A percentile compares a stretch with the other conserved stretches of the same genome.
phyloP scores from a whole-genome alignment of 2,113 vertebrate genomes.

The Prolemur simus region DNA sequence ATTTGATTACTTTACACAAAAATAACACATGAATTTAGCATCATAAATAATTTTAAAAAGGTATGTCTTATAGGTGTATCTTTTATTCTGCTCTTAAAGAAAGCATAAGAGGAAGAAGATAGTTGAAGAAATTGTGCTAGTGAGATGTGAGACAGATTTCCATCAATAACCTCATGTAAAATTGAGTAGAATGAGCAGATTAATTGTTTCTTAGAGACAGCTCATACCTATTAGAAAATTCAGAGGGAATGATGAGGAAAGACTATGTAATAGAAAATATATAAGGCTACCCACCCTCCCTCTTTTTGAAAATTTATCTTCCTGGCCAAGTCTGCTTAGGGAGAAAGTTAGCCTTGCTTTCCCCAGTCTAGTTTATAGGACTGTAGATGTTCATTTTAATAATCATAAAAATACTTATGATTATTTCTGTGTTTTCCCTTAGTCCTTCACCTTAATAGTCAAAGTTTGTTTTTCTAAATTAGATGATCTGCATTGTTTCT shows the following conservation, averaged over 20 bases:
- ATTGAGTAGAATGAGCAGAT: background rate
- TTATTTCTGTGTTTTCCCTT: background rate
- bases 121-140: background rate
- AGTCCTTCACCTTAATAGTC: background rate
- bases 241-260: background rate
- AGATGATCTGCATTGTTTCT: background rate
- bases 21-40: background rate
- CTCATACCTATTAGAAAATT: constrained; percentile 11
- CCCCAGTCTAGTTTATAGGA: background rate
- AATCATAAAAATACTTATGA: background rate
- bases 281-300: background rate
- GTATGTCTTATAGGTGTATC: background rate
- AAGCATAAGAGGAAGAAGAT: background rate
- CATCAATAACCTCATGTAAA: background rate
- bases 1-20: background rate
- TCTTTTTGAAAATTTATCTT: background rate
- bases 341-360: constrained; percentile 9
- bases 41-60: constrained; percentile 8
- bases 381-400: constrained; percentile 10
- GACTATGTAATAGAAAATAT: background rate
- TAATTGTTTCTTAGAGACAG: background rate
- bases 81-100: background rate
- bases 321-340: background rate
- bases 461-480: background rate
- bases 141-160: background rate